phyloP scores from a whole-genome alignment of 2,888 invertebrate genomes.

The Ryuthela nishihirai region DNA sequence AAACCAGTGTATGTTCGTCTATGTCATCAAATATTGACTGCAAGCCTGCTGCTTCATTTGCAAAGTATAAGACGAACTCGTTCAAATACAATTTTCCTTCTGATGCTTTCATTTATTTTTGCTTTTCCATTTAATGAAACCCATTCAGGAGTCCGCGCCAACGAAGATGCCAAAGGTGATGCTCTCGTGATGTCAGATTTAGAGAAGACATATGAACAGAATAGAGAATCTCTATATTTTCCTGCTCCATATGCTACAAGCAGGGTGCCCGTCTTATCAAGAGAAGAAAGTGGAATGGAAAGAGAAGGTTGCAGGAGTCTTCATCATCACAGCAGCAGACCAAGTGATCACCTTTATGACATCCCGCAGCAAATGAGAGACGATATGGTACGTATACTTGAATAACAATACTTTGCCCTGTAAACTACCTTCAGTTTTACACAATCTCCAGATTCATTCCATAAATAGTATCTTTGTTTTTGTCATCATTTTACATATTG shows the following conservation, averaged over 20 bases:
- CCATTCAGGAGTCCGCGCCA: slow-evolving; percentile 28
- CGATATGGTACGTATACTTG: slow-evolving; percentile 22
- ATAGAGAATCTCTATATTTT: slow-evolving; percentile 33
- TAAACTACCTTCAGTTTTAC: too few species aligned
- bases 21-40: too few species aligned
- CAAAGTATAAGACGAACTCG: too few species aligned
- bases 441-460: too few species aligned
- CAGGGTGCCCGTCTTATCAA: slow-evolving; percentile 18
- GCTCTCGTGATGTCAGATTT: slow-evolving; percentile 32
- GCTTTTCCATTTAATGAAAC: too few species aligned
- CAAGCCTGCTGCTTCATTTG: too few species aligned
- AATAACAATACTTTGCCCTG: too few species aligned
- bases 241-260: slow-evolving; percentile 36
- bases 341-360: slow-evolving; percentile 32
- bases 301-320: slow-evolving; percentile 33
- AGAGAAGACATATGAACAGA: slow-evolving; percentile 33
- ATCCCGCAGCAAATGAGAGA: slow-evolving; percentile 37
- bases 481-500: too few species aligned
- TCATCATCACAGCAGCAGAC: slow-evolving; percentile 18
- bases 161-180: slow-evolving; percentile 31
- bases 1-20: too few species aligned
- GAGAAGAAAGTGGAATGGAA: slow-evolving; percentile 27
- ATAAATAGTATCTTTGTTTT: too few species aligned
- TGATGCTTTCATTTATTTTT: not conserved
- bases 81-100: too few species aligned